Percentiles rank a stretch among this genome's conserved stretches.
Evolutionary conservation across 2,888 invertebrate genomes (phyloP).

Genomic region (Agrilus biguttatus): DNA sequence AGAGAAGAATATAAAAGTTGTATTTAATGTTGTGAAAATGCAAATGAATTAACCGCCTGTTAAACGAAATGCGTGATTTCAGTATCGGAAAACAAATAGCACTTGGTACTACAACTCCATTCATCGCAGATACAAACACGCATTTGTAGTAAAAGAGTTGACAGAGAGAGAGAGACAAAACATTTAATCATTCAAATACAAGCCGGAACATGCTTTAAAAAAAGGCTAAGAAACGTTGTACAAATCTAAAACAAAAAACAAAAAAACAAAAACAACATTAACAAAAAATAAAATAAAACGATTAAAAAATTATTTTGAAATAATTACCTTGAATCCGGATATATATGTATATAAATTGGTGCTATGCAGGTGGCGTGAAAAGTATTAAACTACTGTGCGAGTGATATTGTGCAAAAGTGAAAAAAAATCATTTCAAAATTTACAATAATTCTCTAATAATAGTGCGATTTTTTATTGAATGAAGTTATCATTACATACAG

Average conservation of each 20-base stretch:
- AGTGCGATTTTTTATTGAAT: conserved; percentile 6
- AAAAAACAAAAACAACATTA: background rate
- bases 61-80: no score
- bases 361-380: conserved; percentile 7
- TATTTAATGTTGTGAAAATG: no score
- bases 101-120: no score
- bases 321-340: conserved; percentile 15
- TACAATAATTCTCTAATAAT: conserved; percentile 6
- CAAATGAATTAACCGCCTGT: no score
- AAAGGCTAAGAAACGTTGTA: no score
- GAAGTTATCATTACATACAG: background rate
- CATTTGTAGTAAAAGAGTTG: no score
- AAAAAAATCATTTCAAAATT: conserved; percentile 13
- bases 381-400: conserved; percentile 12
- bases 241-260: background rate
- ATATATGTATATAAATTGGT: conserved; percentile 14
- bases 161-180: no score
- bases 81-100: no score
- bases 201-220: no score
- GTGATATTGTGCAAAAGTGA: conserved; percentile 13
- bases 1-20: no score
- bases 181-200: no score
- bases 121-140: no score
- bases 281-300: background rate
- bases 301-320: conserved; percentile 5